Conservation (phyloP, 1,140 invertebrate species). For the Tetragonula clypearis region DNA sequence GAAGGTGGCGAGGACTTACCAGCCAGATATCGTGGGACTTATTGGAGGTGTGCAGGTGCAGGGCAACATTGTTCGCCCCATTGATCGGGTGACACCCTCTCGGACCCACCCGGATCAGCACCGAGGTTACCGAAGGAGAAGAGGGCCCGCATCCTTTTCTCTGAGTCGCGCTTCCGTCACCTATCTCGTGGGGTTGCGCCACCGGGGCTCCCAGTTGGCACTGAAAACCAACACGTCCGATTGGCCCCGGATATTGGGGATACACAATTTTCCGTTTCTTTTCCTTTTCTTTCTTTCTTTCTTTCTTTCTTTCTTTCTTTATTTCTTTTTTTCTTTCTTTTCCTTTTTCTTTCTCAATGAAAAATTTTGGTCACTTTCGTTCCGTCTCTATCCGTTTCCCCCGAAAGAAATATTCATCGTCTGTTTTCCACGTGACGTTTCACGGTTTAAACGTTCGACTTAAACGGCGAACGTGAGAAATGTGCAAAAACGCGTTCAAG, state of each 20-base stretch:
- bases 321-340: neutral
- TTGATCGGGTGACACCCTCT: constrained; percentile 65
- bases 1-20: constrained; percentile 72
- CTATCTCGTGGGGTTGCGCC: constrained; percentile 63
- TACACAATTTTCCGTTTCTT: constrained; percentile 41
- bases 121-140: constrained; percentile 68
- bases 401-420: too few species aligned
- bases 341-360: too few species aligned
- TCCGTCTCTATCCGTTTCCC: too few species aligned
- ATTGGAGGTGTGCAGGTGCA: constrained; percentile 69
- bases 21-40: constrained; percentile 69
- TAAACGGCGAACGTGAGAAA: neutral
- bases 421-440: too few species aligned
- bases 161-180: constrained; percentile 65
- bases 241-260: constrained; percentile 65
- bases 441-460: neutral
- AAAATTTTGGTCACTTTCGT: too few species aligned
- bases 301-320: neutral
- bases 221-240: constrained; percentile 77
- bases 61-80: constrained; percentile 62
- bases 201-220: constrained; percentile 77
- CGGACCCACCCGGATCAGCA: constrained; percentile 68
- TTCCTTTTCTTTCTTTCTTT: constrained; percentile 5
- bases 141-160: constrained; percentile 69
- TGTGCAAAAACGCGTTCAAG: too few species aligned